Conservation (phyloP, 2,888 invertebrate genomes). For the Ellobium chinense region DNA sequence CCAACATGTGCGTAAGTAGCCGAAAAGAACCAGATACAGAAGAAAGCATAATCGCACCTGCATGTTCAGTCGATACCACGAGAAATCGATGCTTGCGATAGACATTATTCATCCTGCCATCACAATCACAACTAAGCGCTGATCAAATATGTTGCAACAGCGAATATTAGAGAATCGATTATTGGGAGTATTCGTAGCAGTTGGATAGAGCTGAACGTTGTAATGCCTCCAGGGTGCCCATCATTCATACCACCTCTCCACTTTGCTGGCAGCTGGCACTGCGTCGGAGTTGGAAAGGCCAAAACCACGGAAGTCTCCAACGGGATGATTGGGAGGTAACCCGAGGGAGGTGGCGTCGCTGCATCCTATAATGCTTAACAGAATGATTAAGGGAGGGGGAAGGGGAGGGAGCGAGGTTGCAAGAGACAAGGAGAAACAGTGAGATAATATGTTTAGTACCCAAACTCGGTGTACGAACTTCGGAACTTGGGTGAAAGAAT, state of each 20-base stretch:
- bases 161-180: too few relatives aligned
- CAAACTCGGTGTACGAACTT: too few relatives aligned
- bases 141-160: too few relatives aligned
- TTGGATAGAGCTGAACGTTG: neutral
- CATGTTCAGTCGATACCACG: neutral
- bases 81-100: too few relatives aligned
- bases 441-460: too few relatives aligned
- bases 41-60: neutral
- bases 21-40: neutral
- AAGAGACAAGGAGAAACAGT: neutral
- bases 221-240: neutral
- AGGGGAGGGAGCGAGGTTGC: neutral
- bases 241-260: constrained; percentile 19
- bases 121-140: too few relatives aligned
- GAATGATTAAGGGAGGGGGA: neutral
- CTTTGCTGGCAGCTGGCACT: constrained; percentile 13
- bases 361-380: too few relatives aligned
- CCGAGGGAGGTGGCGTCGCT: too few relatives aligned
- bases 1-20: constrained; percentile 19
- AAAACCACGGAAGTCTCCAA: neutral
- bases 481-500: too few relatives aligned
- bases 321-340: too few relatives aligned
- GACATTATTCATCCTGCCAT: too few relatives aligned
- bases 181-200: too few relatives aligned
- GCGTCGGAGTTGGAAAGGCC: neutral